Base-by-base conservation (phyloP, 2,888 invertebrate species). In the Entomobrya multifasciata region DNA sequence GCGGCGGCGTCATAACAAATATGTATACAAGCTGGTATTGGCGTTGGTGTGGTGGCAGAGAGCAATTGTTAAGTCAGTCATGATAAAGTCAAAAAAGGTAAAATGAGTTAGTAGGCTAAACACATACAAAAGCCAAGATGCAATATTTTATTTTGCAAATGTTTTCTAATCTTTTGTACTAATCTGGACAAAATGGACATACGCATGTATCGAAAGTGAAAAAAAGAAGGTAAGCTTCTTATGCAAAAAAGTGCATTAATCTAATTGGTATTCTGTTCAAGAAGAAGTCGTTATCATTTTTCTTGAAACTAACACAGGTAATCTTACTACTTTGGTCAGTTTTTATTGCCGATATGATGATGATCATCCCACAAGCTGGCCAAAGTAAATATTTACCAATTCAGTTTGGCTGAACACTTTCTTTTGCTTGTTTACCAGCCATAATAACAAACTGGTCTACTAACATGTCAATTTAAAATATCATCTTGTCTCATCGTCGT, bases 401-500 rank as follows among this genome's bases (percentile, higher is more conserved):
- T n/a, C n/a, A n/a, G n/a, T 70, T 70, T 70, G 70, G 70, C 70
- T 49, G 67, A 67, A 47, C 84, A 77, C 84, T 84, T 84, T 84
- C 84, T 77, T 84, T 67, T 67, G 55, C 55, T 60, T 20, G 44
- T 62, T 13, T 41, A 41, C 8, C 22, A 47, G 47, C 22, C 55
- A 36, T 8, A 55, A 30, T 77, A 49, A 52, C 82, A 36, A 83
- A 84, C 67, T 84, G 84, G 84, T 77, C 84, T 77, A 55, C 84
- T 77, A 84, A 84, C 84, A 77, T 77, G 84, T 84, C 84, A 84
- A 84, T 84, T 67, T 67, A 55, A 55, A 57, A 47, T 44, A 77
- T 67, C 83, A 52, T 76, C 47, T 81, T 67, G 1, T 57, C 22
- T 47, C 47, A 6, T 52, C 55, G 36, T 55, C 36, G 8, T 36